Base-by-base conservation (phyloP, 1,140 invertebrate species). In the Drosophila pandora region DNA sequence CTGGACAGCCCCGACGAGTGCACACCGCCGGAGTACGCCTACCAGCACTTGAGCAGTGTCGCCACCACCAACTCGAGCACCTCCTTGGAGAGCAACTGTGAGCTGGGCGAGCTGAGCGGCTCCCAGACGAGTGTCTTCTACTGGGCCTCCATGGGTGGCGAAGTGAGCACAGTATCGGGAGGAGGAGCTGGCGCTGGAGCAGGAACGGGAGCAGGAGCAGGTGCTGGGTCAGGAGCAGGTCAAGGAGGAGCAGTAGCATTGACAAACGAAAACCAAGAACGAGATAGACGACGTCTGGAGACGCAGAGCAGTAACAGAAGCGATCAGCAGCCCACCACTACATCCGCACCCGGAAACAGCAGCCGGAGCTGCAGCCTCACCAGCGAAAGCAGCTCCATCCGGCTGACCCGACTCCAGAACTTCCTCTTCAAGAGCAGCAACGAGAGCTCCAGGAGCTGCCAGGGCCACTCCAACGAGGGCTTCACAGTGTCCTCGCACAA, bases 351-450 rank as follows among this genome's bases (percentile, higher is more conserved):
- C 2, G 53, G 56, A n/a, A 67, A 39, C 34, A 65, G 62, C 45
- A 91, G 90, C 43, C 67, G 90, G 30, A 90, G 90, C 41, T 91
- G 90, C 48, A 90, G 90, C 54, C 60, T 91, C 13, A 91, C 90
- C 39, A 91, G 90, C 39, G 90, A 91, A 32, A 91, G 90, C 45
- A 90, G 85, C 60, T 91, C 90, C 25, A 81, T 85, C 2, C 70
- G 87, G 30, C 54, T 91, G 7, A 91, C 90, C 5, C 69, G 90
- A 0, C 75, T 91, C 17, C 90, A 91, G 60, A 91, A 91, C 63
- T 90, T 90, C 77, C 90, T 91, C 0, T 91, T 91, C 28, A 87
- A 90, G 65, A 91, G 82, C 47, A 90, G 89, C 85, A 90, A 90
- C 47, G 90, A 91, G 53, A 91, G 90, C 49, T 68, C 81, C 0